Conservation (phyloP, 2,888 invertebrate species). For the Adineta ricciae region DNA sequence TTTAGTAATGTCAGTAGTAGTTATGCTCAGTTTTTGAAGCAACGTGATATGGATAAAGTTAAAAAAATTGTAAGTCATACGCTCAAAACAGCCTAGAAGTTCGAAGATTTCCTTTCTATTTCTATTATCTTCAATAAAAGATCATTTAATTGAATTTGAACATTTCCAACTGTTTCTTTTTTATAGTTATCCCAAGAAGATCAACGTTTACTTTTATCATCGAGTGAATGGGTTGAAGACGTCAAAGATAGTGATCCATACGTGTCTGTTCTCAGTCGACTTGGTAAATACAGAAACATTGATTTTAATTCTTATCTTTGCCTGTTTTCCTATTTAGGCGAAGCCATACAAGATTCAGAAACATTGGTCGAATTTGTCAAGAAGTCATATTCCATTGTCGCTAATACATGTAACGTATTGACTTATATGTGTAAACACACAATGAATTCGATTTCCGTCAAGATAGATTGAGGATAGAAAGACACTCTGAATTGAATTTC, state of each 20-base stretch:
- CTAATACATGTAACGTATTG: constrained; percentile 6
- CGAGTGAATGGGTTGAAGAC: constrained; percentile 10
- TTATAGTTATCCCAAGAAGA: constrained; percentile 5
- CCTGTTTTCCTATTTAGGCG: background rate
- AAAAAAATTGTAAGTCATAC: background rate
- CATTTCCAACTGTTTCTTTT: background rate
- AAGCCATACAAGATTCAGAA: constrained; percentile 11
- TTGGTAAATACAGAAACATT: background rate
- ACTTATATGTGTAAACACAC: background rate
- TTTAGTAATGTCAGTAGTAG: background rate
- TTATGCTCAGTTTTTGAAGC: constrained; percentile 17
- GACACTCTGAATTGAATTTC: background rate
- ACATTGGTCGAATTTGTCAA: background rate
- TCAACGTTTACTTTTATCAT: background rate
- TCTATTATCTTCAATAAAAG: background rate
- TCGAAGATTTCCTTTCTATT: too few species aligned
- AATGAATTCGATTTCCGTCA: background rate
- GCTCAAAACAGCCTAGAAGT: too few species aligned
- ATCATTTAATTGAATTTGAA: background rate
- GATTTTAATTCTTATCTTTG: background rate
- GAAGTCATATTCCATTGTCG: background rate
- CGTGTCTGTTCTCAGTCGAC: background rate
- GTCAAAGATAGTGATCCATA: constrained; percentile 20
- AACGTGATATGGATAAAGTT: constrained; percentile 7
- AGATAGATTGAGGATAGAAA: background rate